Base-by-base conservation (phyloP, 2,113 vertebrate species). In the Crotalus tigris region DNA sequence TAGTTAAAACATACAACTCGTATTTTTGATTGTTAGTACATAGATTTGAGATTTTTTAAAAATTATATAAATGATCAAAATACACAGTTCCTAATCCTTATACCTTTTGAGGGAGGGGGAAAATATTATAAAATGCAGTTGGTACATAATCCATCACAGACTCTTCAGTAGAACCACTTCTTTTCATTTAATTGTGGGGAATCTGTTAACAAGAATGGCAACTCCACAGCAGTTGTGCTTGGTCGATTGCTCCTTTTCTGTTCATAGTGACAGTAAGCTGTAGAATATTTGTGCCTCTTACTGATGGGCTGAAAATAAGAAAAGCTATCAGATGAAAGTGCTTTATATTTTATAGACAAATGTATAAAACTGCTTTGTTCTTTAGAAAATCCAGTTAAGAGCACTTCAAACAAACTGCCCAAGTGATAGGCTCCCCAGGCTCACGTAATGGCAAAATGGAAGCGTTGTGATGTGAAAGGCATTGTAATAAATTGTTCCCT, bases 301-400 rank as follows among this genome's bases (percentile, higher is more conserved):
- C 2, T 93, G 93, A 95, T 92, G 90, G 93, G 69, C 86, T 91
- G 91, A 86, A 95, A 96, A 95, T 94, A 94, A 94, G 95, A 94
- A 94, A 92, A 93, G 88, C 46, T 89, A 88, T 92, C 61, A 91
- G 95, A 85, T 93, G 92, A 81, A 91, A 93, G 90, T 93, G 91
- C 58, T 93, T 94, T 96, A 86, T 95, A 59, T 92, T 91, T 94
- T 96, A 64, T 87, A 94, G 89, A 95, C 93, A 8, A 92, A 93
- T 58, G 85, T 96, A 75, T 93, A 95, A 95, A 96, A 94, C 88
- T 93, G 75, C 94, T 96, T 97, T 96, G 92, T 97, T 97, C 95
- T 95, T 95, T 93, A 75, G 85, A 0, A 94, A 95, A 39, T 19
- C n/a, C 92, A 92, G 29, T 96, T 96, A 95, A 97, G 94, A 95